Evolutionary conservation across 2,113 vertebrate species (phyloP), one percentile per base, ranked within the genome.

Genomic region (Trematocara macrostoma): DNA sequence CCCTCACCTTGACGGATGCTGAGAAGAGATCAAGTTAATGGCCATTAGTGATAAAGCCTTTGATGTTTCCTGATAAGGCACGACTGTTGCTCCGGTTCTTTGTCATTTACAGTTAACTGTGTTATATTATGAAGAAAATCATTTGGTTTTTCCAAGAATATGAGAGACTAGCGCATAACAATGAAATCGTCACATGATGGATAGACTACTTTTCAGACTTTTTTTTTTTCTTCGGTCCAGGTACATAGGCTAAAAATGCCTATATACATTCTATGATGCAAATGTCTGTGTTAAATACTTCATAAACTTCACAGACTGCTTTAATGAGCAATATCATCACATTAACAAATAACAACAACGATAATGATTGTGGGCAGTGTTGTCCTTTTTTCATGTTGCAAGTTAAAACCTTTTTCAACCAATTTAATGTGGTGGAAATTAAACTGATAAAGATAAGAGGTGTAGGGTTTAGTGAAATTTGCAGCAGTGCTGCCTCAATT

Each of bases 11-110:
- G 86, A 88, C 81, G 16, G 87, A 93, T 84, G 87, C 76, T 67
- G 78, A 90, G 87, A 84, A 81, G 83, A 83, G 92, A 95, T 94
- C 91, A 53, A 90, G 87, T 94, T 95, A 94, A 96, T 93, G 93
- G 91, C 88, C 85, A 81, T 92, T 88, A 92, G 90, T 78, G 91
- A 92, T 93, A 69, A 88, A 88, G 79, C 35, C 67, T 89, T 90
- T 93, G 67, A 91, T 83, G 49, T 76, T 11, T 6, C 10, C 3
- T 9, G 91, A 93, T 87, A 90, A 91, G 78, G 45, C 42, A 3
- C 14, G 34, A 79, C 18, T 81, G 29, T 45, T 64, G 26, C 83
- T 59, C 29, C 52, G 16, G 59, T 51, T 82, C 69, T 78, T 45
- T 69, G 15, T 81, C 18, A 74, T 5, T 74, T 76, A 83, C 40